Base-by-base conservation (phyloP, 1,140 invertebrate genomes). In the Euwallacea fornicatus region DNA sequence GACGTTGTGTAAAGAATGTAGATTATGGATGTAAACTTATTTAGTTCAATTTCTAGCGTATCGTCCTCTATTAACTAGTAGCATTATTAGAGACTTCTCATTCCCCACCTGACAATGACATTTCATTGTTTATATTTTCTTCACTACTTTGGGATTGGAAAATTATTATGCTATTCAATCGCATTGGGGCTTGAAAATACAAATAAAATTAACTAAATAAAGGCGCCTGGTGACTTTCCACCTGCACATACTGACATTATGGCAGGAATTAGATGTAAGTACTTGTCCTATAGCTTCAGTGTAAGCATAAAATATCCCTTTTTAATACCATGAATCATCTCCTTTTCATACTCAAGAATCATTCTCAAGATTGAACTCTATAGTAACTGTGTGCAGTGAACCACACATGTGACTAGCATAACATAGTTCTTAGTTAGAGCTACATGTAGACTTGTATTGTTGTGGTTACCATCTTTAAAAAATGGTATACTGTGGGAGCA, bases 181-280 rank as follows among this genome's bases (percentile, higher is more conserved):
- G 21, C 4, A 33, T 33, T 33, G 21, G 46, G 13, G 46, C 13
- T 50, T 50, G 9, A 50, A 50, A 50, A 50, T 50, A 50, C 21
- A 33, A 33, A 33, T 33, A 50, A 11, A 13, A 11, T 50, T 6
- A 50, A 10, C 9, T 50, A 50, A 50, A 50, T 11, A 50, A 50
- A 2, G 21, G 21, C 6, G 13, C 46, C 13, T 50, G 46, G 46
- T 11, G 13, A 13, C 46, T 11, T 10, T 6, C 9, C 46, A 50
- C 2, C 7, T 50, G 13, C 9, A 13, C 9, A 3, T 50, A 50
- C 7, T 50, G 9, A 3, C 46, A 50, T 50, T 50, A 72, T 72
- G 70, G 70, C 70, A 72, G 70, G 70, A 15, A 72, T 72, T 60
- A 72, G 66, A 72, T 42, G 70, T 72, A 41, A 72, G 70, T 59